Evolutionary conservation across 2,888 invertebrate genomes (phyloP), one percentile per base, ranked within the genome.

Genomic region (Stenichneumon culpator): DNA sequence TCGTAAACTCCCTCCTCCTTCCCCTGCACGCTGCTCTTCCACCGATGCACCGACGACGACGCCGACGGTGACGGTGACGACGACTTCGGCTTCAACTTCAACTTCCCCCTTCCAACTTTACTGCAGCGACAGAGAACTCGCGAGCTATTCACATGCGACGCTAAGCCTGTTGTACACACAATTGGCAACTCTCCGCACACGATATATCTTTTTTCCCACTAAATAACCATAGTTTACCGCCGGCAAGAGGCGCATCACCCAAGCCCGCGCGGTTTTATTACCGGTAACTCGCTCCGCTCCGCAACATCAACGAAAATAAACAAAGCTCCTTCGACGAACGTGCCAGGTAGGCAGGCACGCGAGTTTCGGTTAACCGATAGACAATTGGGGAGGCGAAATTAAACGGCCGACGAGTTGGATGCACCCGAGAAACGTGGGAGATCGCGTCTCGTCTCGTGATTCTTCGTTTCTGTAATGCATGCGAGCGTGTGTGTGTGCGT

Each of bases 41-140:
- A 77, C 69, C 83, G 83, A 52, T 81, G 80, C 84, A 84, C 60
- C 87, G 82, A 86, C 82, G 79, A 79, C 77, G 75, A 70, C 87
- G 87, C 83, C 88, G 87, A 89, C 89, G 74, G 81, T 78, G 73
- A 74, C 74, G 74, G 78, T 73, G 68, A 75, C 77, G 81, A 81
- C 88, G 87, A 84, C 88, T 47, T 14, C 44, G 89, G 89, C 87
- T 88, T 84, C 89, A 86, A 90, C 92, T 93, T 93, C 93, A 39
- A 39, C 7, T 39, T 39, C 39, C 93, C 93, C 92, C 92, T 92
- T 92, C 91, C 90, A 89, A 91, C 90, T 90, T 32, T 89, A 89
- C 87, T 79, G 75, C 65, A 44, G 70, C 75, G 65, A 52, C 28
- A n/a, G 63, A 28, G 63, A 63, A 28, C 44, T 54, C 67, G 25